Evolutionary conservation across 2,888 invertebrate species (phyloP).

Genomic region (Micropterix aruncella): DNA sequence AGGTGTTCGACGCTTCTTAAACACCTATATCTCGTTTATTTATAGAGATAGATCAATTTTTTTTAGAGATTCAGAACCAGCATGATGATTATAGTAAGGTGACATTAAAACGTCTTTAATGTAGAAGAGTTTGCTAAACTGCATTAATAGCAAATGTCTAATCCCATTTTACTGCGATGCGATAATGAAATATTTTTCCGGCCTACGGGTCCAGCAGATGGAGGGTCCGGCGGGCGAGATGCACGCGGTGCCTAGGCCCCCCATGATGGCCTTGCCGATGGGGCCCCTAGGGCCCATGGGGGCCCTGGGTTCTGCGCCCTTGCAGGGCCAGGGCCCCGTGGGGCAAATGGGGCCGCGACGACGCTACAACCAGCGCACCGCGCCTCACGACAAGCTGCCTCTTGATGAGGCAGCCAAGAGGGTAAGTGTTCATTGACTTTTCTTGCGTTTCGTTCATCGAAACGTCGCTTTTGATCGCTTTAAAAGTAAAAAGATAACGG

Average conservation of each 20-base stretch:
- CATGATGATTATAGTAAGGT: no score
- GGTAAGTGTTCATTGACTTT: slow-evolving; percentile 24
- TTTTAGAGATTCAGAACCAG: no score
- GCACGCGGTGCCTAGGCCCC: slow-evolving; percentile 18
- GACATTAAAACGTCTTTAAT: no score
- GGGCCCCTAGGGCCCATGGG: slow-evolving; percentile 20
- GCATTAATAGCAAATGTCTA: no score
- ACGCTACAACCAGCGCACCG: slow-evolving; percentile 30
- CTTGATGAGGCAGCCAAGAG: slow-evolving; percentile 58
- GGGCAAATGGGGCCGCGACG: slow-evolving; percentile 24
- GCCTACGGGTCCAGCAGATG: slow-evolving; percentile 20
- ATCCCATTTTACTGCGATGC: no score
- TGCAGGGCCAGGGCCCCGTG: slow-evolving; percentile 31
- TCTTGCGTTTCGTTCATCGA: slow-evolving; percentile 1
- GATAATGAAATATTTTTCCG: no score
- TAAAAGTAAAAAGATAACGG: no score
- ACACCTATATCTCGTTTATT: no score
- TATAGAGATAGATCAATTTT: no score
- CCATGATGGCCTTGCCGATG: slow-evolving; percentile 23
- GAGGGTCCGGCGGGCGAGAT: slow-evolving; percentile 21
- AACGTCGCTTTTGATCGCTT: no score
- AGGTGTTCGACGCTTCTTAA: no score
- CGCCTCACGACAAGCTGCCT: slow-evolving; percentile 42
- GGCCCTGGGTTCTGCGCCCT: slow-evolving; percentile 19
- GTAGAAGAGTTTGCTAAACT: no score